Evolutionary conservation across 2,113 vertebrate species (phyloP), one percentile per base, ranked within the genome.

Genomic region (Python bivittatus): DNA sequence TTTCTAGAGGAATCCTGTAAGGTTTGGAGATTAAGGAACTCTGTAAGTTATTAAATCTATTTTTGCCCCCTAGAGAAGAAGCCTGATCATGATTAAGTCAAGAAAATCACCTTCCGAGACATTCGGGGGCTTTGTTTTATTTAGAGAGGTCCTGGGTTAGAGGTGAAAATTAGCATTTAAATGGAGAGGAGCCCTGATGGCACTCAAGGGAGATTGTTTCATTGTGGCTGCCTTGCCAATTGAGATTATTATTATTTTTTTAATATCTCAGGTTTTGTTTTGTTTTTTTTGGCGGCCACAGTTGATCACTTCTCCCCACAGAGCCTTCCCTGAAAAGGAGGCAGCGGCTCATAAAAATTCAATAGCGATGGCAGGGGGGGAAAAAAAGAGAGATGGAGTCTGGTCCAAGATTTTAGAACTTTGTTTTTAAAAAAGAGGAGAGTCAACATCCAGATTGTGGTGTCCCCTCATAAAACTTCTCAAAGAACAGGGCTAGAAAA

Each of bases 81-180:
- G 84, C 86, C 89, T 91, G 95, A 96, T 93, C 91, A 94, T 56
- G 86, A 48, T 89, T 97, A 94, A 90, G 90, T 93, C 94, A 94
- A 84, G 92, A 96, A 97, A 90, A n/a, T 87, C 13, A 38, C 92
- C 90, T 84, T 92, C 88, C 90, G 88, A 88, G 93, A 92, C 92
- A 88, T 61, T 91, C n/a, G 1, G 12, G 23, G 53, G 20, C 42
- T 83, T 56, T 1, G 84, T 44, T 88, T 72, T 95, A 38, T 84
- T 93, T 96, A 90, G 89, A 27, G 90, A 88, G 92, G 85, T 95
- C 94, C 48, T 15, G 84, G 89, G 88, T 90, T 91, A 79, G 92
- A 95, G 94, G 95, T 95, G 94, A 94, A 33, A 88, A 96, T 96
- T 96, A 96, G 94, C 96, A 96, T 96, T 96, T 96, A 97, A 96